Evolutionary conservation across 2,888 invertebrate species (phyloP), one percentile per base, ranked within the genome.

Genomic region (Sisyra terminalis): DNA sequence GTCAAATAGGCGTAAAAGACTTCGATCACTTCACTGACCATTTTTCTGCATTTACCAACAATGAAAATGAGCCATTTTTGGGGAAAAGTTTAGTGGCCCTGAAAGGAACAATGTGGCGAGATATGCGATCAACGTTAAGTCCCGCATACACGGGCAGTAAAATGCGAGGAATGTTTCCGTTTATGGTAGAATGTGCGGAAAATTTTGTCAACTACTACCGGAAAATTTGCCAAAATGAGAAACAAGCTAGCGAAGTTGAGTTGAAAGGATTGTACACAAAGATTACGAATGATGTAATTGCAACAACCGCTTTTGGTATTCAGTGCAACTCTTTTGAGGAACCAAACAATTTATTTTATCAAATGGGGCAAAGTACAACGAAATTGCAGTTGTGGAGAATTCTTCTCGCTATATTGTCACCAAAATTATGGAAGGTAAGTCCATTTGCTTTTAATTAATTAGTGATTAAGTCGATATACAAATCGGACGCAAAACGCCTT

Each of bases 241-340:
- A 4, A n/a, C 16, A 39, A 16, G 6, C 6, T 24, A 44, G 49
- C 29, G 45, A 46, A 5, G 18, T 66, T 1, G 68, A 69, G 30
- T 51, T 60, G 44, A 66, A 63, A 46, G 68, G 69, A 42, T 46
- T 62, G 2, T 63, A 61, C 2, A 60, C 63, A 2, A 57, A 67
- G 10, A 67, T 59, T 46, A 56, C 67, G 1, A 69, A 65, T 45
- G 70, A 71, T 48, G 67, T 70, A 1, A 70, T 72, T 39, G 71
- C 69, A 0, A 61, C 66, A 1, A 61, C 64, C 15, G 69, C 66
- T 2, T 70, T 69, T 46, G 71, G 70, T 0, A 49, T 70, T 1
- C 61, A 67, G 47, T 65, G 71, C 3, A 64, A 75, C 50, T 75
- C 75, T 0, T 58, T 69, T 13, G 52, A 55, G 4, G 61, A 73